Base-by-base conservation (phyloP, 1,140 invertebrate genomes). In the Ceratina calcarata region DNA sequence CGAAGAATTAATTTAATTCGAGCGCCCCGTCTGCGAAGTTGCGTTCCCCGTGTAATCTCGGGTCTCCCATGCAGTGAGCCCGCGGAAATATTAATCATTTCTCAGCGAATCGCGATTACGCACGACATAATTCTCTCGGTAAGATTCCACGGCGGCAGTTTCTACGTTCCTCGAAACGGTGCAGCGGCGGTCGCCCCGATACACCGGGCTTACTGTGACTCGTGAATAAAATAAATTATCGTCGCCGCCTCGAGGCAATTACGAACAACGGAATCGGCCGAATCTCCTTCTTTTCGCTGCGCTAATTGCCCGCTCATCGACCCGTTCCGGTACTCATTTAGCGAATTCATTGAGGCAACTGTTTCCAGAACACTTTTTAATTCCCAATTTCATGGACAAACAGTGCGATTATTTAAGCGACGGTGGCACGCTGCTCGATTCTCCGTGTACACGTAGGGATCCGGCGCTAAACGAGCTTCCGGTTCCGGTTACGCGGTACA, bases 181-280 rank as follows among this genome's bases (percentile, higher is more conserved):
- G 15, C 53, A 13, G 8, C 15, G 37, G 20, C 18, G 65, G 45
- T 18, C 22, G 45, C 20, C 0, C 49, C 65, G 66, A 24, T 24
- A 53, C 49, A 13, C 49, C 20, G 32, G 55, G 55, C 69, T 71
- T 58, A 58, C 16, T 27, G 27, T 37, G 69, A 32, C 69, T 58
- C 55, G 37, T 10, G 69, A 60, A 18, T 45, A 71, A 71, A 71
- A 71, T 71, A 32, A 71, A 71, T 71, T 71, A 71, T 71, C 55
- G 55, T 16, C 15, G n/a, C 12, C 37, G 53, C 32, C 53, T 22
- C 58, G 15, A 0, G 58, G 51, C 75, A 62, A 71, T 61, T 61
- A n/a, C 67, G 37, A 37, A 7, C 22, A 20, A 55, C 45, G 49
- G 22, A 51, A 77, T 78, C 68, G 32, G 60, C 15, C 27, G 62